Percentiles rank a stretch among this genome's conserved stretches.
Conservation (phyloP, 2,797 vertebrate genomes). For the Ataeniobius toweri region DNA sequence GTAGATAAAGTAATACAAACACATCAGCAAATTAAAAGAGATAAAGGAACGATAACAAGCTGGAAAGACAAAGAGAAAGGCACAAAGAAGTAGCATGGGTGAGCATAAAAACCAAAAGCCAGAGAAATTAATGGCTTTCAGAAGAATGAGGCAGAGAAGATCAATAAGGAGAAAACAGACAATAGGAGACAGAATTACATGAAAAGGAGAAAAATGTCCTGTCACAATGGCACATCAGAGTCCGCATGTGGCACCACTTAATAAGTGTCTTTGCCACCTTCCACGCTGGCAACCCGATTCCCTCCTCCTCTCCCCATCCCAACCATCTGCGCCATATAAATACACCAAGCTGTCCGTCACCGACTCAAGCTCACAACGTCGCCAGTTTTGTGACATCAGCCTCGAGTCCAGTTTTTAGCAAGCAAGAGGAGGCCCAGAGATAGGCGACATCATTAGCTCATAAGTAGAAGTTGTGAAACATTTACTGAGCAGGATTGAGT, state of each 20-base stretch:
- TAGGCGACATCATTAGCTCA: slow-evolving; percentile 63
- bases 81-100: slow-evolving; percentile 47
- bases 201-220: slow-evolving; percentile 60
- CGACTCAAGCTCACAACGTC: slow-evolving; percentile 27
- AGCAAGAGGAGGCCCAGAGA: slow-evolving; percentile 29
- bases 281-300: slow-evolving; percentile 55
- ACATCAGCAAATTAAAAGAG: slow-evolving; percentile 51
- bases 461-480: slow-evolving; percentile 53
- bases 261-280: slow-evolving; percentile 68
- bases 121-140: slow-evolving; percentile 64
- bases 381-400: slow-evolving; percentile 64
- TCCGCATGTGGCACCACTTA: slow-evolving; percentile 64
- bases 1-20: slow-evolving; percentile 55
- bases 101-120: slow-evolving; percentile 36
- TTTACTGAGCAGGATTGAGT: slow-evolving; percentile 57
- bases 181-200: slow-evolving; percentile 65
- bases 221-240: slow-evolving; percentile 63
- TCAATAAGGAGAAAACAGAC: slow-evolving; percentile 61
- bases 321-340: slow-evolving; percentile 76
- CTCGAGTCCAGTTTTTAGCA: slow-evolving; percentile 30
- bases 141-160: slow-evolving; percentile 41
- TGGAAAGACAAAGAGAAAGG: slow-evolving; percentile 41
- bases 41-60: slow-evolving; percentile 54
- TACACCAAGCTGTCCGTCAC: slow-evolving; percentile 72
- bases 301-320: slow-evolving; percentile 29